These are phyloP conservation scores for Metacarcinus magister DNA, from an alignment of 2,888 invertebrate species.

Conservation along the genomic window DNA sequence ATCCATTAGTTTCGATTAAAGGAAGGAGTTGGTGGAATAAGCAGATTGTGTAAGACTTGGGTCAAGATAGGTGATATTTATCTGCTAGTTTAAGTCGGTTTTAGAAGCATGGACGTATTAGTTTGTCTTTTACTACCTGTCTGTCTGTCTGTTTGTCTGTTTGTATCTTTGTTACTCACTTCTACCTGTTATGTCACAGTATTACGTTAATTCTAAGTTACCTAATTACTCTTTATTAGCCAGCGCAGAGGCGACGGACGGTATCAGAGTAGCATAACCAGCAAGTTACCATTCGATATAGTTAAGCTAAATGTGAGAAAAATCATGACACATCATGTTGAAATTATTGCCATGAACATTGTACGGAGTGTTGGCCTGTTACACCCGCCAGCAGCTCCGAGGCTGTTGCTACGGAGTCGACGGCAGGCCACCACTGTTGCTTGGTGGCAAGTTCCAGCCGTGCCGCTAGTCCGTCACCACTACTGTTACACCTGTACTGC, in stretches of 20 bases:
- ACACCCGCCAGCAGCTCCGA: no score
- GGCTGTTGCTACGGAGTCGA: no score
- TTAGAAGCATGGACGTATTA: not conserved
- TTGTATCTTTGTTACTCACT: slow-evolving; percentile 19
- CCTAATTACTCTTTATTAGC: not conserved
- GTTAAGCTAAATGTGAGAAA: no score
- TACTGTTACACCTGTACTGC: no score
- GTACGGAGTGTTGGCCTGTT: no score
- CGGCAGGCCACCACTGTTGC: no score
- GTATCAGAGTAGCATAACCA: not conserved
- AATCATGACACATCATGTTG: no score
- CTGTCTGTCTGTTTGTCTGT: not conserved
- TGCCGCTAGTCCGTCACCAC: no score
- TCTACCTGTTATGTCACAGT: not conserved
- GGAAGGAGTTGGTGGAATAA: slow-evolving; percentile 42
- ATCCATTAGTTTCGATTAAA: not conserved
- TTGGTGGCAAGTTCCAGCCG: no score
- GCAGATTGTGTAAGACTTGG: not conserved
- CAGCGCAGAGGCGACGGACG: not conserved
- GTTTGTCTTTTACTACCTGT: not conserved
- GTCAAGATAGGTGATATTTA: not conserved
- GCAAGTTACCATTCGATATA: not conserved
- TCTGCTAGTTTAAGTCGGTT: not conserved
- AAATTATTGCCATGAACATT: no score
- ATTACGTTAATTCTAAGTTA: no score